Percentiles rank a stretch among this genome's conserved stretches.
Evolutionary conservation across 2,797 vertebrate species (phyloP).

Genomic region (Eospalax fontanierii): DNA sequence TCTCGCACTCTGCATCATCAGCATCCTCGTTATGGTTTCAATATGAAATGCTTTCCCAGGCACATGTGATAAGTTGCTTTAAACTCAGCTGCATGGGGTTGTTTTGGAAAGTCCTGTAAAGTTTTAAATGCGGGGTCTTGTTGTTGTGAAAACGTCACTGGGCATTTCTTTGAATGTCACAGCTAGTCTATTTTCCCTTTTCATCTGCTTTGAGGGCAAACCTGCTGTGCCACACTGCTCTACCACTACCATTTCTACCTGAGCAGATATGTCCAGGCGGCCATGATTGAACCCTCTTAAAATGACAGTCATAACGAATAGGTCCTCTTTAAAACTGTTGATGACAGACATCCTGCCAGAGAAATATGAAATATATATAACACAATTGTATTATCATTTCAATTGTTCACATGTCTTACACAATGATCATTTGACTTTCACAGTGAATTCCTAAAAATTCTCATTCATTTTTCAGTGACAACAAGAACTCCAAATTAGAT

Average conservation of each 20-base stretch:
- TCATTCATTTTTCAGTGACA: constrained; percentile 32
- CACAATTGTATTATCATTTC: background rate
- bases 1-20: background rate
- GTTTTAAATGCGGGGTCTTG: background rate
- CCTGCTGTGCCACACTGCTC: background rate
- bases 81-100: no score
- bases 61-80: background rate
- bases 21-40: background rate
- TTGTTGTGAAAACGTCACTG: background rate
- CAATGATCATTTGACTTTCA: background rate
- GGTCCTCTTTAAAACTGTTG: background rate
- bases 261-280: background rate
- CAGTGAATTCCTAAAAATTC: constrained; percentile 32
- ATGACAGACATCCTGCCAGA: no score
- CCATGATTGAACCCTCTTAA: background rate
- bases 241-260: background rate
- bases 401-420: no score
- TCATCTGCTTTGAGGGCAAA: background rate
- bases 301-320: background rate
- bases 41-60: background rate
- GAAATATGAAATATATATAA: background rate
- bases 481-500: background rate
- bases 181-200: background rate
- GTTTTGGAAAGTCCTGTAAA: background rate
- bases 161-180: background rate